These are phyloP conservation scores for Caenorhabditis drosophilae DNA, from an alignment of 2,888 invertebrate species.

Conservation along the genomic window DNA sequence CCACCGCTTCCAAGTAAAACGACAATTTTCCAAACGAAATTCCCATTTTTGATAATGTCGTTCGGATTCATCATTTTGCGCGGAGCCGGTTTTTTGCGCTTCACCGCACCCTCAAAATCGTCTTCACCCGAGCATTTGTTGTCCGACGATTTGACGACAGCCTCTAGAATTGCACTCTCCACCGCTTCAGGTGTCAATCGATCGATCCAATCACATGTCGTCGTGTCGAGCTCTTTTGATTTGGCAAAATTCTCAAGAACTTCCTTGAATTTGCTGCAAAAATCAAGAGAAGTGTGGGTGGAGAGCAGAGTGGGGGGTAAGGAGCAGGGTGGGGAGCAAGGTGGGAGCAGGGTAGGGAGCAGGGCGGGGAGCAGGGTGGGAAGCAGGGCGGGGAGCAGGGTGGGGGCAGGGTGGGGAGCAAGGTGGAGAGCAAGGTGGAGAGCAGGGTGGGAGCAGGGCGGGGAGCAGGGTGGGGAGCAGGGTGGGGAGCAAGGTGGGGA, in stretches of 20 bases:
- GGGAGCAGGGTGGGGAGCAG: no score
- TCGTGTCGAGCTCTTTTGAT: conserved; percentile 7
- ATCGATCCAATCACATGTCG: conserved; percentile 16
- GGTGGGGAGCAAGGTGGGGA: no score
- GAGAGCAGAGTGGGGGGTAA: no score
- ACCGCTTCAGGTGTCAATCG: conserved; percentile 1
- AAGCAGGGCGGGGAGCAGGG: no score
- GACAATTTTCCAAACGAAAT: conserved; percentile 23
- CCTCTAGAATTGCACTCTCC: conserved; percentile 6
- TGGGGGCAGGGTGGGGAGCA: no score
- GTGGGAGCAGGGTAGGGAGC: no score
- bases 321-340: no score
- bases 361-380: no score
- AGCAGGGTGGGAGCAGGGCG: no score
- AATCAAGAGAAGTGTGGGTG: not conserved
- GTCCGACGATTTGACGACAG: conserved; percentile 4
- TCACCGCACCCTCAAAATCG: conserved; percentile 16
- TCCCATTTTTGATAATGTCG: conserved; percentile 16
- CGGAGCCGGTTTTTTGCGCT: not conserved
- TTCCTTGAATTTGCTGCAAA: conserved; percentile 11
- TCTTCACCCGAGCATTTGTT: conserved; percentile 22
- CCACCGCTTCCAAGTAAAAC: conserved; percentile 40
- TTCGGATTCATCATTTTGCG: conserved; percentile 22
- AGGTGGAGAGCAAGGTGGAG: no score
- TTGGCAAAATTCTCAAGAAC: conserved; percentile 8